phyloP scores from a whole-genome alignment of 2,797 vertebrate species.

The Valencia hispanica region DNA sequence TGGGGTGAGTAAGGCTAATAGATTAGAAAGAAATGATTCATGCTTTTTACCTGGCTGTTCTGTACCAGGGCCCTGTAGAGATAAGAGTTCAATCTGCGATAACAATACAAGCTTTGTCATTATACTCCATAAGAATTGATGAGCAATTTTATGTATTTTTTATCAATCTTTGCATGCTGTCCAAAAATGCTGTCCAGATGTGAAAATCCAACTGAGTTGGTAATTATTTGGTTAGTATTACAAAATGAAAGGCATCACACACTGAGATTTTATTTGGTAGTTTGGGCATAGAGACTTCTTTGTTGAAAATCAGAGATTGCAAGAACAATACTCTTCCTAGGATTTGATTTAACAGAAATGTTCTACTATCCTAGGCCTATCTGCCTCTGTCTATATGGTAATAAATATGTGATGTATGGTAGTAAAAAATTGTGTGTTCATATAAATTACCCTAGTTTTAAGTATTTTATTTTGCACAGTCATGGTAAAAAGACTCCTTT shows the following conservation, averaged over 20 bases:
- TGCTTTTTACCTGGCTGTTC: slow-evolving; percentile 53
- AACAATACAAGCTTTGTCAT: slow-evolving; percentile 15
- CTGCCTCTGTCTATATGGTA: not conserved
- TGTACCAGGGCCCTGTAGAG: slow-evolving; percentile 37
- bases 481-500: not conserved
- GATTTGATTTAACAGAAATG: not conserved
- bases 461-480: not conserved
- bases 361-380: not conserved
- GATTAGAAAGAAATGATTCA: slow-evolving; percentile 62
- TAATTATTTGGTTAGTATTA: not conserved
- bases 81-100: slow-evolving; percentile 29
- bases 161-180: not conserved
- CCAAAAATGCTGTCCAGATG: slow-evolving; percentile 4
- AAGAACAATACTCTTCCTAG: not conserved
- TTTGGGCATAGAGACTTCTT: not conserved
- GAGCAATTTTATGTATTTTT: slow-evolving; percentile 5
- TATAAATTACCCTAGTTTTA: not conserved
- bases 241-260: not conserved
- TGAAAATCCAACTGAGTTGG: not conserved
- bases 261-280: slow-evolving; percentile 3
- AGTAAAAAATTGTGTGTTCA: not conserved
- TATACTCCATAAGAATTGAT: slow-evolving; percentile 28
- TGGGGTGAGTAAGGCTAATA: slow-evolving; percentile 62
- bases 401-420: not conserved
- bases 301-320: not conserved